These are phyloP conservation scores for Isurus oxyrinchus DNA, from an alignment of 2,113 vertebrate genomes.

Conservation along the genomic window DNA sequence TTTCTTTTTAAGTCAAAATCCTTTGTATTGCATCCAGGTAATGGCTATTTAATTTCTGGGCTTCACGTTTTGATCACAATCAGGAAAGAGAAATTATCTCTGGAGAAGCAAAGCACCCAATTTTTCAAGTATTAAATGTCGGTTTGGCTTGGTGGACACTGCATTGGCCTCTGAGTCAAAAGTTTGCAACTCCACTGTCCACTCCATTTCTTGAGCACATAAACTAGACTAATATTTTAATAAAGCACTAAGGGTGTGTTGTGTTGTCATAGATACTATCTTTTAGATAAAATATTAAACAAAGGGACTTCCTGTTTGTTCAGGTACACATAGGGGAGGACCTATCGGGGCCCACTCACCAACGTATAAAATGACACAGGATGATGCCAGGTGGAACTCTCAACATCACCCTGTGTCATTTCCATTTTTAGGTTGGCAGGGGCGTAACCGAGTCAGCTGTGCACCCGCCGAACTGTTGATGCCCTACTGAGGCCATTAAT, in stretches of 20 bases:
- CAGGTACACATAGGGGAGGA: too few species aligned
- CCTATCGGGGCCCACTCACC: too few species aligned
- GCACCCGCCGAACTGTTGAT: too few species aligned
- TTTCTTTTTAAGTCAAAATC: neutral
- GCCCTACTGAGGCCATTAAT: too few species aligned
- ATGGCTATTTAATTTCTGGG: neutral
- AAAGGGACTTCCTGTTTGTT: neutral
- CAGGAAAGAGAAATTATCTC: neutral
- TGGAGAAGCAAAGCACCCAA: neutral
- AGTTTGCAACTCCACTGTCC: neutral
- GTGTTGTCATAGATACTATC: neutral
- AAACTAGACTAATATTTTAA: neutral
- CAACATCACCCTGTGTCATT: too few species aligned
- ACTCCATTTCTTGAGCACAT: neutral
- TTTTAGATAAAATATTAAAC: neutral
- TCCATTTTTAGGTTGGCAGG: too few species aligned
- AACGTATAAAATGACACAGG: too few species aligned
- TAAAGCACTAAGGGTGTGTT: neutral
- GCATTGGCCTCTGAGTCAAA: neutral
- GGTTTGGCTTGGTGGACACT: neutral
- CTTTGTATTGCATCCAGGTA: neutral
- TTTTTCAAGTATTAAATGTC: neutral
- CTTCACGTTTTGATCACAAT: neutral
- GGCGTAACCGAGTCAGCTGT: too few species aligned
- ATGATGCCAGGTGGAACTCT: too few species aligned